phyloP scores from a whole-genome alignment of 2,888 invertebrate species.

The Hedya salicella region DNA sequence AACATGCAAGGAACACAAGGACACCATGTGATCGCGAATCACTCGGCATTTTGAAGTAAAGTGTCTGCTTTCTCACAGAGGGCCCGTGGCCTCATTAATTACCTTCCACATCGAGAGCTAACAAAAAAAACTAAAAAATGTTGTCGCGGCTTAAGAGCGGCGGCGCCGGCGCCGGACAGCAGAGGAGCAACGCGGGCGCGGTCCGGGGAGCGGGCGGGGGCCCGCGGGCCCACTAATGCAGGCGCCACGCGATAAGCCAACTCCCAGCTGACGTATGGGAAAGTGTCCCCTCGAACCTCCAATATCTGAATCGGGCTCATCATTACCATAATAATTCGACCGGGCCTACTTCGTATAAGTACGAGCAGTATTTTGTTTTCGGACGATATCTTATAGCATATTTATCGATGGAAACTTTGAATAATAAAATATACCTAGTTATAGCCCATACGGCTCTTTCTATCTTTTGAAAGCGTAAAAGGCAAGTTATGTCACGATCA shows the following conservation, averaged over 20 bases:
- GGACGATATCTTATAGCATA: slow-evolving; percentile 51
- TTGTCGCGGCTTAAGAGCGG: slow-evolving; percentile 77
- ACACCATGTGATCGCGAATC: slow-evolving; percentile 56
- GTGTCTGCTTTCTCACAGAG: slow-evolving; percentile 60
- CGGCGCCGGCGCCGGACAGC: slow-evolving; percentile 67
- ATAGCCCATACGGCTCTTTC: slow-evolving; percentile 46
- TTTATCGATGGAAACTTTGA: slow-evolving; percentile 53
- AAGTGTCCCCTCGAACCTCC: slow-evolving; percentile 58
- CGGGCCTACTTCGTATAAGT: slow-evolving; percentile 39
- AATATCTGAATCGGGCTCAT: slow-evolving; percentile 47
- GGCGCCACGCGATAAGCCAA: slow-evolving; percentile 67
- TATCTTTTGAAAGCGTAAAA: slow-evolving; percentile 21
- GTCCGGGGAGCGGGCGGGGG: slow-evolving; percentile 38
- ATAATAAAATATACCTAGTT: slow-evolving; percentile 60
- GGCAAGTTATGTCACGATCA: slow-evolving; percentile 28
- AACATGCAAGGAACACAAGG: not conserved
- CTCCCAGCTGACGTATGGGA: slow-evolving; percentile 59
- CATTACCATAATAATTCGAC: slow-evolving; percentile 55
- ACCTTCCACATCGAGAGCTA: slow-evolving; percentile 65
- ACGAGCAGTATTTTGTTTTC: slow-evolving; percentile 48
- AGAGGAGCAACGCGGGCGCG: slow-evolving; percentile 18
- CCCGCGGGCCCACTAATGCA: slow-evolving; percentile 54
- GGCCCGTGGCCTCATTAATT: slow-evolving; percentile 75
- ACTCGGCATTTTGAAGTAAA: slow-evolving; percentile 48
- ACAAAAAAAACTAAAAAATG: slow-evolving; percentile 65